Conservation (phyloP, 2,797 vertebrate genomes). For the Sebastes itinus region DNA sequence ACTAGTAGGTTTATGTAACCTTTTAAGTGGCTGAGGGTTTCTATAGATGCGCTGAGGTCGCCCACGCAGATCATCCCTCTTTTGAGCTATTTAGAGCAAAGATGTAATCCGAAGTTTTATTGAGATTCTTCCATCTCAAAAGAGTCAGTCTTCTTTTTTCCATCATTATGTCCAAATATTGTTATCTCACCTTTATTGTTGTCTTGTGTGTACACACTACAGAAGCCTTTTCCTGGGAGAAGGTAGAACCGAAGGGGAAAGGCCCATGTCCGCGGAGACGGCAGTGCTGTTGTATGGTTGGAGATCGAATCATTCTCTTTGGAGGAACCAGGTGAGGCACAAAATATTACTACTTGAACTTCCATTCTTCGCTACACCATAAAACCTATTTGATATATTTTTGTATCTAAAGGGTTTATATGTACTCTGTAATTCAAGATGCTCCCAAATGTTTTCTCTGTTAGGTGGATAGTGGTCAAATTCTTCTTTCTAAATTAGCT, state of each 20-base stretch:
- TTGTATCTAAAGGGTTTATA: not conserved
- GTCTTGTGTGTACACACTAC: slow-evolving; percentile 10
- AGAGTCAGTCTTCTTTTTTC: not conserved
- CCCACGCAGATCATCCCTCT: not conserved
- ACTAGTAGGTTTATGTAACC: slow-evolving; percentile 4
- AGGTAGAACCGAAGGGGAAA: slow-evolving; percentile 95
- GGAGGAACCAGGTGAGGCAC: slow-evolving; percentile 93
- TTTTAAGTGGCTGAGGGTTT: slow-evolving; percentile 2
- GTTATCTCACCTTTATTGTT: not conserved
- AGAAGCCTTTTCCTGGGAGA: slow-evolving; percentile 89
- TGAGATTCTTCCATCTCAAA: not conserved
- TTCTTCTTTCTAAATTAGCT: not conserved
- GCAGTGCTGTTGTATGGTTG: slow-evolving; percentile 98
- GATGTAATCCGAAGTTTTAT: not conserved
- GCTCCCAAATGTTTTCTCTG: not conserved
- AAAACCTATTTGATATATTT: not conserved
- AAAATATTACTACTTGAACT: not conserved
- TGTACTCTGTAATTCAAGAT: not conserved
- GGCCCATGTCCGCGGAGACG: slow-evolving; percentile 94
- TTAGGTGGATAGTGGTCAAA: not conserved
- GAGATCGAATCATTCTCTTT: slow-evolving; percentile 96
- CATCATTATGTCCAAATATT: not conserved
- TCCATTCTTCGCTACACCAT: not conserved
- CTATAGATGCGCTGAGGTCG: not conserved
- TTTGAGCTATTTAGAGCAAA: not conserved